Evolutionary conservation across 2,888 invertebrate genomes (phyloP).

Genomic region (Chouioia cunea): DNA sequence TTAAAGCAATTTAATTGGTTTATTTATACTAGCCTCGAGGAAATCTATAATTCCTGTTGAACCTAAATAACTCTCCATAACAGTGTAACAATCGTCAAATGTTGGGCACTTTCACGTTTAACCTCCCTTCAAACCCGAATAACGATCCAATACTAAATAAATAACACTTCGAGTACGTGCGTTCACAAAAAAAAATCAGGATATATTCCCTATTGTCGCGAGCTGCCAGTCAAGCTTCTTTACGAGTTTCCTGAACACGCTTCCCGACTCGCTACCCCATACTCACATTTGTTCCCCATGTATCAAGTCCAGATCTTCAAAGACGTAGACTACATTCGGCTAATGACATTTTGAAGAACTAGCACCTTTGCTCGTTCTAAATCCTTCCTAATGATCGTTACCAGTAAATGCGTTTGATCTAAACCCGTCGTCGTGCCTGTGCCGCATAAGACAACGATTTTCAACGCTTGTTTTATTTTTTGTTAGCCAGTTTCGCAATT

Average conservation of each 20-base stretch:
- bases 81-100: slow-evolving; percentile 7
- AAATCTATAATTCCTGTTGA: too few relatives aligned
- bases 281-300: not conserved
- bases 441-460: slow-evolving; percentile 1
- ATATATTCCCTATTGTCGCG: not conserved
- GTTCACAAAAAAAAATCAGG: not conserved
- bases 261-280: not conserved
- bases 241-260: slow-evolving; percentile 26
- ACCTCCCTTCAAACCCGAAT: slow-evolving; percentile 24
- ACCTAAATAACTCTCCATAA: not conserved
- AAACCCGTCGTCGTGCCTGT: too few relatives aligned
- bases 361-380: slow-evolving; percentile 17
- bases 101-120: not conserved
- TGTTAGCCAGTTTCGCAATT: slow-evolving; percentile 5
- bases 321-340: not conserved
- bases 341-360: slow-evolving; percentile 16
- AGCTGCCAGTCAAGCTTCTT: slow-evolving; percentile 33
- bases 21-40: too few relatives aligned
- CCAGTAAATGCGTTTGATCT: not conserved
- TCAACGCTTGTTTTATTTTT: not conserved
- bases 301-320: slow-evolving; percentile 12
- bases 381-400: slow-evolving; percentile 27
- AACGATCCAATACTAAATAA: slow-evolving; percentile 34
- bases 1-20: too few relatives aligned
- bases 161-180: slow-evolving; percentile 12